Conservation (phyloP, 2,888 invertebrate genomes). For the Mactromeris polynyma region DNA sequence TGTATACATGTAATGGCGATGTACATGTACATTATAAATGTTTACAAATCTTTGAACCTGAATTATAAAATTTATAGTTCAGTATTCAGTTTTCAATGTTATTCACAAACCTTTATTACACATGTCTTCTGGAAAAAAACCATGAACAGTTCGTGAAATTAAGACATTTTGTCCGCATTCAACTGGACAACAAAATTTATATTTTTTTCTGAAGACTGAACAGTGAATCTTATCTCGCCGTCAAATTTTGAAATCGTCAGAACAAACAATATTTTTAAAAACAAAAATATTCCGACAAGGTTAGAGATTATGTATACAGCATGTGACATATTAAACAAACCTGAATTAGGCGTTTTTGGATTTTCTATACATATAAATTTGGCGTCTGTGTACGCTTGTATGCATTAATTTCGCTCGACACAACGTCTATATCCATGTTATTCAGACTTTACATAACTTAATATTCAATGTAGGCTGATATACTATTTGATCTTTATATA, state of each 20-base stretch:
- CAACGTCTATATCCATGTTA: background rate
- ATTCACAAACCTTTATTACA: too few species aligned
- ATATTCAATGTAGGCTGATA: background rate
- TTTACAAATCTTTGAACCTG: too few species aligned
- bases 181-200: background rate
- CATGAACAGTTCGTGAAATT: too few species aligned
- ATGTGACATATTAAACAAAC: background rate
- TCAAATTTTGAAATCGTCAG: too few species aligned
- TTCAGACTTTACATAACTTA: background rate
- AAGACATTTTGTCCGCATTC: background rate
- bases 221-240: too few species aligned
- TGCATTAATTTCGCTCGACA: constrained; percentile 8
- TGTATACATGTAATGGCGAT: too few species aligned
- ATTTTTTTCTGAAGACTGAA: background rate
- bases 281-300: background rate
- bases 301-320: background rate
- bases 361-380: constrained; percentile 1
- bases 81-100: too few species aligned
- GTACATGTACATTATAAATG: too few species aligned
- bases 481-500: too few species aligned
- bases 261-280: too few species aligned
- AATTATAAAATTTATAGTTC: too few species aligned
- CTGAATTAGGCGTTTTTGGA: background rate
- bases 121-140: too few species aligned
- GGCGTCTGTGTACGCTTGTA: constrained; percentile 9